Percentiles rank a stretch among this genome's conserved stretches.
Evolutionary conservation across 1,140 invertebrate species (phyloP).

Genomic region (Ylistrum balloti): DNA sequence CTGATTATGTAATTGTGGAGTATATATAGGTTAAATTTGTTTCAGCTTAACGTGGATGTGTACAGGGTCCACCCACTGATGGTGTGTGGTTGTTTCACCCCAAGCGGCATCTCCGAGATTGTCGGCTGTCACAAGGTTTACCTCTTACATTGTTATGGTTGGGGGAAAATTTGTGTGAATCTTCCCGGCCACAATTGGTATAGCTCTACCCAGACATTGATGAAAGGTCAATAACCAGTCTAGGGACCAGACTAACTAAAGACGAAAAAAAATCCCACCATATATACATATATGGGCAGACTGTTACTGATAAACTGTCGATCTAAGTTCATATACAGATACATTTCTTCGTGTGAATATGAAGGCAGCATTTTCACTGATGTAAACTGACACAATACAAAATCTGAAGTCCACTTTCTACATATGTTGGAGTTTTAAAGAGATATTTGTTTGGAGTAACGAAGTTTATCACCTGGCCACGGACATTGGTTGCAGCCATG

Average conservation of each 20-base stretch:
- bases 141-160: background rate
- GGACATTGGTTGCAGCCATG: background rate
- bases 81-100: background rate
- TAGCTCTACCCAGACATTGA: conserved; percentile 32
- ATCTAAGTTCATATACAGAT: conserved; percentile 12
- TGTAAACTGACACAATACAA: background rate
- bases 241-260: conserved; percentile 38
- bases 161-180: conserved; percentile 20
- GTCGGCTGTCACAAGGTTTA: background rate
- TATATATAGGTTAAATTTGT: conserved; percentile 40
- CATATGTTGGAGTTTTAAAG: conserved; percentile 1
- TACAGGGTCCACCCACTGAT: conserved; percentile 21
- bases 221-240: conserved; percentile 38
- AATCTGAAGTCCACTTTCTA: background rate
- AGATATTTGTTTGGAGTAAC: background rate
- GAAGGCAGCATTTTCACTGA: background rate
- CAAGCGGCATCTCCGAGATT: background rate
- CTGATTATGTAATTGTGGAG: conserved; percentile 38
- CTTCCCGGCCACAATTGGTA: background rate
- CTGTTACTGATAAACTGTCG: conserved; percentile 3
- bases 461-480: background rate
- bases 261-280: conserved; percentile 20
- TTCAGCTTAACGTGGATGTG: conserved; percentile 18
- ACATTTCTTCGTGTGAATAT: background rate
- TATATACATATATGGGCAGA: conserved; percentile 39